Conservation (phyloP, 35 echinoderm and acorn worm genomes). For the Strongylocentrotus purpuratus region DNA sequence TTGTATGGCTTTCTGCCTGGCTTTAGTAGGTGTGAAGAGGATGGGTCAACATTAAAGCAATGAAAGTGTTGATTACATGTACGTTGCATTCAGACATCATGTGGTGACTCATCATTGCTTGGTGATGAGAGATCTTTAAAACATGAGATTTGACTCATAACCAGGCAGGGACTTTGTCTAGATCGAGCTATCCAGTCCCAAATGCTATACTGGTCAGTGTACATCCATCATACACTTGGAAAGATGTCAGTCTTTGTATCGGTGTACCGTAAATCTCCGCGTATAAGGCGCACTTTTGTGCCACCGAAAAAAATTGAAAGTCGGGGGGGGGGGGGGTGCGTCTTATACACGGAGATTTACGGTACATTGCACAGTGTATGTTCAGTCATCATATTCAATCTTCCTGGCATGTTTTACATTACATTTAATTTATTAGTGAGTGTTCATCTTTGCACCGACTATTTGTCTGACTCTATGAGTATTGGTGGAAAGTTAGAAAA, state of each 20-base stretch:
- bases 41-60: neutral
- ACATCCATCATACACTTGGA: neutral
- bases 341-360: no score
- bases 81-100: neutral
- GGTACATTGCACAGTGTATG: neutral
- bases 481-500: no score
- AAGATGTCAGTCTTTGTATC: neutral
- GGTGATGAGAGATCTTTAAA: constrained; percentile 10
- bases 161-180: neutral
- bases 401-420: no score
- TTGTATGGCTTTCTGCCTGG: no score
- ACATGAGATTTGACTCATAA: constrained; percentile 11
- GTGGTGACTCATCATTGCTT: neutral
- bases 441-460: neutral
- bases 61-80: neutral
- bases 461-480: no score
- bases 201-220: neutral
- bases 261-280: no score
- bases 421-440: neutral
- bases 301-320: no score
- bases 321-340: no score
- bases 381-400: neutral
- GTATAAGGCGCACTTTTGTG: no score
- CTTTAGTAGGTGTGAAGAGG: no score
- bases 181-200: neutral